phyloP scores from a whole-genome alignment of 2,113 vertebrate genomes.

The Charina bottae region DNA sequence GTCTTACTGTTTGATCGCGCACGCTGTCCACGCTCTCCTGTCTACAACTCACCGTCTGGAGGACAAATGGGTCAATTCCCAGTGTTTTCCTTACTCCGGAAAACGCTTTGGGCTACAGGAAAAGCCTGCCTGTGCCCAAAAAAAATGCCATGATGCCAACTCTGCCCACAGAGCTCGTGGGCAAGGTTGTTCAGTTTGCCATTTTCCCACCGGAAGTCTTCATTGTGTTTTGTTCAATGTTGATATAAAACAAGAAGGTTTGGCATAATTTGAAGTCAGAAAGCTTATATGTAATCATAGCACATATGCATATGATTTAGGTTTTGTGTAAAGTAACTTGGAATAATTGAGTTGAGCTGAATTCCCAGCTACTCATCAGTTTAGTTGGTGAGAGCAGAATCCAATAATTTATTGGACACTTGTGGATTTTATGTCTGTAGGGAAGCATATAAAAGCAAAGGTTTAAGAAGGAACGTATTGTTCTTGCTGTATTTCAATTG shows the following conservation, averaged over 20 bases:
- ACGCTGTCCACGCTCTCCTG: too few relatives aligned
- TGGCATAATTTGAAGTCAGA: neutral
- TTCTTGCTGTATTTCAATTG: neutral
- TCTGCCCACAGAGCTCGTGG: too few relatives aligned
- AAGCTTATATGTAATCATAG: neutral
- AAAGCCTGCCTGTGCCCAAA: too few relatives aligned
- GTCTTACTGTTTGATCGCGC: too few relatives aligned
- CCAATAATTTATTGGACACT: neutral
- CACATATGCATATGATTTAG: neutral
- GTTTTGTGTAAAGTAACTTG: constrained; percentile 1
- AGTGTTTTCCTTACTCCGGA: too few relatives aligned
- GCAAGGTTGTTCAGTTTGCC: too few relatives aligned
- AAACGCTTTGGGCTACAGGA: too few relatives aligned
- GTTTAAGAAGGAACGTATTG: neutral
- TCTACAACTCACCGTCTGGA: too few relatives aligned
- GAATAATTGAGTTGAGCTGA: neutral
- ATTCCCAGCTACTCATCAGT: neutral
- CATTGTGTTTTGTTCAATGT: neutral
- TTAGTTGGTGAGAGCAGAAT: neutral
- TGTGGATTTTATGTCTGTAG: neutral
- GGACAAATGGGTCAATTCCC: too few relatives aligned
- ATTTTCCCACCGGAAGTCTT: too few relatives aligned
- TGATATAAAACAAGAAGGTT: neutral
- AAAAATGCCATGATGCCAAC: too few relatives aligned
- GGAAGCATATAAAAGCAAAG: neutral